Conservation (phyloP, 2,888 invertebrate genomes). For the Brachypalpus laphriformis region DNA sequence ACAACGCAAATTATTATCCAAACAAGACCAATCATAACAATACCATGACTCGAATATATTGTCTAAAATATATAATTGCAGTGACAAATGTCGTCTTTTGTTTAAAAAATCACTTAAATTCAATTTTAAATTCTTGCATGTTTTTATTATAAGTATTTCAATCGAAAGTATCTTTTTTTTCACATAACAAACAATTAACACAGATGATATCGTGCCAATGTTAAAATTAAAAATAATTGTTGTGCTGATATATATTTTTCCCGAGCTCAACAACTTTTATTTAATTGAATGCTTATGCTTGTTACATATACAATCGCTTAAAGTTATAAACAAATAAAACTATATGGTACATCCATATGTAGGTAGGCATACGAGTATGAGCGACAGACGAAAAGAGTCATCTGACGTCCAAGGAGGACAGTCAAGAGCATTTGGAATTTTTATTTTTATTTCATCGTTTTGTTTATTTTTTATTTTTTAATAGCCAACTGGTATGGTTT, state of each 20-base stretch:
- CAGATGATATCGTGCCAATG: conserved; percentile 34
- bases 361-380: too few species aligned
- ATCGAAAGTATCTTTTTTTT: background rate
- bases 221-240: conserved; percentile 43
- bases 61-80: background rate
- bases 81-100: background rate
- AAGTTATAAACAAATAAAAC: background rate
- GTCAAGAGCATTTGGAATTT: conserved; percentile 24
- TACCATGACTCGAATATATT: background rate
- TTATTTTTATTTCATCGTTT: background rate
- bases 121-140: background rate
- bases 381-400: background rate
- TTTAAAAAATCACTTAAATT: background rate
- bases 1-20: background rate
- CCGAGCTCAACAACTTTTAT: background rate
- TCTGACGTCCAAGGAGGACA: conserved; percentile 20
- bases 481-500: background rate
- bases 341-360: too few species aligned
- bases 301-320: background rate
- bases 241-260: background rate
- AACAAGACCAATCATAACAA: background rate
- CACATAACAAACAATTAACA: conserved; percentile 25
- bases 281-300: conserved; percentile 11
- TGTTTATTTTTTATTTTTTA: background rate
- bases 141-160: background rate